Base-by-base conservation (phyloP, 2,113 vertebrate species). In the Toxostoma redivivum region DNA sequence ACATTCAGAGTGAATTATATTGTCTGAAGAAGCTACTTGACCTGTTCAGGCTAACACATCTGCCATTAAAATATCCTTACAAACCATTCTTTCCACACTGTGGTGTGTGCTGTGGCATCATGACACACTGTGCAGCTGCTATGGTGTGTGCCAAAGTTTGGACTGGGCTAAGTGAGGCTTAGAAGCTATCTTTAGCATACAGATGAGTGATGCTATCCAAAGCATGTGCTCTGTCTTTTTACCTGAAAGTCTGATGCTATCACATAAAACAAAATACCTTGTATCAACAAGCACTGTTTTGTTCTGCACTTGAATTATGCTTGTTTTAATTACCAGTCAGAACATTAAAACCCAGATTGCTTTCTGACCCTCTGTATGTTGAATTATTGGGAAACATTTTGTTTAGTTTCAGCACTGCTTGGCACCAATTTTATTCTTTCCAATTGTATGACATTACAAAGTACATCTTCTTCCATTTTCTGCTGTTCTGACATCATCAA, bases 401-500 rank as follows among this genome's bases (percentile, higher is more conserved):
- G 27, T 84, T 93, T 92, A 77, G 2, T 38, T 91, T 94, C 71
- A 92, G 81, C 54, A 23, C n/a, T 53, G 61, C 50, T 94, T 95
- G 92, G 87, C 88, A 88, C 66, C 44, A 47, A 21, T 86, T 88
- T 86, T 33, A 38, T 67, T 90, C 21, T 82, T 80, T 83, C 88
- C 44, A 50, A 5, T 31, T 79, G 45, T n/a, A 27, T 70, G 61
- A 54, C 21, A 21, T 90, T 92, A 50, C 86, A 92, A 88, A 96
- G 74, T 95, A 82, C 57, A 76, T 89, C 37, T 44, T 67, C 57
- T 84, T 93, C 84, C 53, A 54, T 80, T 85, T 95, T 96, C 51
- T 95, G 66, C 37, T 71, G 14, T 81, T 96, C 67, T 95, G 92
- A 94, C 85, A 89, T 94, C 81, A 95, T 84, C 47, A 61, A 31